Evolutionary conservation across 2,888 invertebrate genomes (phyloP).

Genomic region (Urechis unicinctus): DNA sequence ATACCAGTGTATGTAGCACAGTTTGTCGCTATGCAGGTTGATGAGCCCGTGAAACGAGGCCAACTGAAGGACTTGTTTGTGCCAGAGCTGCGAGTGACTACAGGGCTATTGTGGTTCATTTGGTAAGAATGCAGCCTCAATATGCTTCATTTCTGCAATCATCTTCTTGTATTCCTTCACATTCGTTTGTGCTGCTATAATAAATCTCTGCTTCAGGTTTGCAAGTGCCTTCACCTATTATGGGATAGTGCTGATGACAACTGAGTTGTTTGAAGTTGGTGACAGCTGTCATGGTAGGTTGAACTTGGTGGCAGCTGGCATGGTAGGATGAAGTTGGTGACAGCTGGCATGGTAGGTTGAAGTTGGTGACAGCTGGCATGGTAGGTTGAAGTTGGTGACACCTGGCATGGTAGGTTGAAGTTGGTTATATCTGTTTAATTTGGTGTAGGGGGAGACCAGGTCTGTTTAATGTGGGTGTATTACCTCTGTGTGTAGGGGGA

Average conservation of each 20-base stretch:
- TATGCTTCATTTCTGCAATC: not conserved
- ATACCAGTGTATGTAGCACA: not conserved
- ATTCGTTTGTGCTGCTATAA: not conserved
- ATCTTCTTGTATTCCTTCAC: not conserved
- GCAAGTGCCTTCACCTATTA: constrained; percentile 92
- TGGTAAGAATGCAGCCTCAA: constrained; percentile 61
- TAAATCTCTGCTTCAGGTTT: constrained; percentile 60
- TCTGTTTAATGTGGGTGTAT: too few species aligned
- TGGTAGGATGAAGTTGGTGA: constrained; percentile 89
- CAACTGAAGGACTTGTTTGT: constrained; percentile 56
- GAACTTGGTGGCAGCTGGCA: too few species aligned
- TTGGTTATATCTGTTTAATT: constrained; percentile 76
- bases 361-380: constrained; percentile 54
- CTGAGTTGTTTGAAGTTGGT: constrained; percentile 74
- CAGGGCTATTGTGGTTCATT: constrained; percentile 83
- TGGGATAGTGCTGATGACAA: constrained; percentile 88
- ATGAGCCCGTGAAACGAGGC: constrained; percentile 37
- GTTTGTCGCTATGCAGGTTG: not conserved
- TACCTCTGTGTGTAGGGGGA: too few species aligned
- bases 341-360: constrained; percentile 82
- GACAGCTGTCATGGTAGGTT: constrained; percentile 51
- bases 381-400: too few species aligned
- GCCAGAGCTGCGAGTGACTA: constrained; percentile 75
- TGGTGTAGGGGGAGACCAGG: too few species aligned
- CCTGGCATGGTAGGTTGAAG: constrained; percentile 76